Base-by-base conservation (phyloP, 1,140 invertebrate species). In the Apis dorsata region DNA sequence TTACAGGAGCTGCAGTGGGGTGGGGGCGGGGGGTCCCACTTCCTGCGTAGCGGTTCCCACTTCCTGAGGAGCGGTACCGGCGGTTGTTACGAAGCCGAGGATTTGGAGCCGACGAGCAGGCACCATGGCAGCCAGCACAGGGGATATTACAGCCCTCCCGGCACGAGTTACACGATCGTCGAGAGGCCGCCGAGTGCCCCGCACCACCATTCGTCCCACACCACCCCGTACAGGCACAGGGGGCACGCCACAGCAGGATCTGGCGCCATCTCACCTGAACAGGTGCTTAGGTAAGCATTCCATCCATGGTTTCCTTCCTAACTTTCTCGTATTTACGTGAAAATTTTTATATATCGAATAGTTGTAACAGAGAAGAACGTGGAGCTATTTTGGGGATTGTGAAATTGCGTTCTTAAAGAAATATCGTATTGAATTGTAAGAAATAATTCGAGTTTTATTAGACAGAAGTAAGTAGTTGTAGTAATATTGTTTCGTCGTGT, bases 161-260 rank as follows among this genome's bases (percentile, higher is more conserved):
- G 97, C 69, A 97, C 97, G 80, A 97, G 96, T 66, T 97, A 97
- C 93, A 97, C 97, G 87, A 97, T 97, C 92, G 96, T 97, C 87
- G 97, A 97, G 93, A 95, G 97, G 72, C 97, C 97, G 57, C 96
- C 96, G 82, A 96, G 96, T 86, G 96, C 96, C 55, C 96, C 96
- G 85, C 95, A 95, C 86, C 95, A 96, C 92, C 95, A 96, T 87
- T 93, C 94, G 59, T 94, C 94, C 34, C 94, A 95, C 59, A 94
- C 94, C 86, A 95, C 94, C 53, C 94, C 93, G 70, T 94, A 96
- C 81, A 95, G 95, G 90, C 95, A 96, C 89, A 90, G 94, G 7
- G 93, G 94, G 34, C 91, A 92, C 70, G 81, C 84, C 75, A 81
- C 86, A 82, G 93, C 88, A 81, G 93, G 82, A 95, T 96, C 94